A percentile compares a stretch with the other conserved stretches of the same genome.
Evolutionary conservation across 2,113 vertebrate genomes (phyloP).

Genomic region (Atherinomorus stipes): DNA sequence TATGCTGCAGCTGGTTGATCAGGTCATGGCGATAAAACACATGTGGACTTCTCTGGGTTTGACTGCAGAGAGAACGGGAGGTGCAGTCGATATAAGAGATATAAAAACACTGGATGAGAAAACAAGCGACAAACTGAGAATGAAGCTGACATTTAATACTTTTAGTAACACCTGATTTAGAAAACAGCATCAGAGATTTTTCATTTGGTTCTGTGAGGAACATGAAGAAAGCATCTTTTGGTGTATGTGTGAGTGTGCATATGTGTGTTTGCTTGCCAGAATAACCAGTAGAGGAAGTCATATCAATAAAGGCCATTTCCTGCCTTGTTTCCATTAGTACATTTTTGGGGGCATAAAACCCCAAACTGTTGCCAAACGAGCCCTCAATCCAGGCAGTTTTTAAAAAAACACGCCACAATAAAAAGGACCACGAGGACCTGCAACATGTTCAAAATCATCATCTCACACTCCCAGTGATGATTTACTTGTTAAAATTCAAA

Average conservation of each 20-base stretch:
- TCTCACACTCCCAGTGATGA: background rate
- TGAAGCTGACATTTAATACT: slow-evolving; percentile 9
- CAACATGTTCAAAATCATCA: background rate
- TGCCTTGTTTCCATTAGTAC: slow-evolving; percentile 56
- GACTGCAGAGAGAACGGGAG: slow-evolving; percentile 81
- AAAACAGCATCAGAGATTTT: slow-evolving; percentile 52
- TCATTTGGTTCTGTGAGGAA: slow-evolving; percentile 40
- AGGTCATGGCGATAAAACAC: slow-evolving; percentile 99
- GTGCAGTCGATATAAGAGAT: slow-evolving; percentile 4
- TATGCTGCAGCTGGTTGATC: slow-evolving; percentile 99
- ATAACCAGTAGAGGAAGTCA: slow-evolving; percentile 60
- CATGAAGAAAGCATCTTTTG: slow-evolving; percentile 62
- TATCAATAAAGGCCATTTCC: slow-evolving; percentile 68
- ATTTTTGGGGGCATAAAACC: slow-evolving; percentile 17
- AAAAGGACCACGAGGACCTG: slow-evolving; percentile 7
- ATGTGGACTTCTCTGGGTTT: slow-evolving; percentile 97
- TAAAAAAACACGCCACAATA: background rate
- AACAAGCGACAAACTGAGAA: slow-evolving; percentile 15
- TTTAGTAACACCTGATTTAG: slow-evolving; percentile 19
- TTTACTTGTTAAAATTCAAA: too few relatives aligned
- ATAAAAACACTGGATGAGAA: slow-evolving; percentile 17
- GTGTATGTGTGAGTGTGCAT: slow-evolving; percentile 28
- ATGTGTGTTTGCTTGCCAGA: slow-evolving; percentile 22
- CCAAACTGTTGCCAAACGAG: slow-evolving; percentile 2
- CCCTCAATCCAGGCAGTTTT: background rate